Base-by-base conservation (phyloP, 2,888 invertebrate genomes). In the Cylindroiulus punctatus region DNA sequence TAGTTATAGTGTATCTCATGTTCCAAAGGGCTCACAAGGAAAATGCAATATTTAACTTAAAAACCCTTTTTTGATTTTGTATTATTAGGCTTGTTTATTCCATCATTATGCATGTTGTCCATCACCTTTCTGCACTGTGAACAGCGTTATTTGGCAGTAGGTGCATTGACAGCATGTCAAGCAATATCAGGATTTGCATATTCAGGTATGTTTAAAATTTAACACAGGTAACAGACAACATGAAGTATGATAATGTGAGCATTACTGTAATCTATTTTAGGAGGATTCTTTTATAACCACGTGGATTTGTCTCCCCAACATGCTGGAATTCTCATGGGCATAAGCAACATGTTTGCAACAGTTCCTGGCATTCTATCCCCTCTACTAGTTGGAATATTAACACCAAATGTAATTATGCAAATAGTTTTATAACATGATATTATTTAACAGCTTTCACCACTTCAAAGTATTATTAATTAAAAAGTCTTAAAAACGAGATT, bases 281-380 rank as follows among this genome's bases (percentile, higher is more conserved):
- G 91, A 10, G 91, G 91, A 0, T 92, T 92, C 88, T 90, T 91
- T 89, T 90, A 91, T 12, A 92, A 91, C 87, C 89, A 91, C 65
- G 89, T 92, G 30, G 92, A 92, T 87, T 89, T 92, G 86, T 92
- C 92, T 1, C 92, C 92, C 0, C 90, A 91, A 1, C 91, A 90
- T 89, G 90, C 92, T 0, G 92, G 92, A 0, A 89, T 92, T 3
- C 88, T 92, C 14, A 91, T 91, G 1, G 92, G 92, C 0, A 88
- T 92, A n/a, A 90, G 91, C 47, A 92, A 92, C 87, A 90, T 91
- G 22, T 88, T 91, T 86, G 91, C 90, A 0, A 91, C 91, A 26
- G 87, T 91, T 2, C 90, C 91, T 65, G 92, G 92, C 14, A 91
- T 92, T 87, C 84, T 91, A 3, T 90, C 91, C 4, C 92, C 92